Evolutionary conservation across 2,888 invertebrate species (phyloP).

Genomic region (Agrotis puta): DNA sequence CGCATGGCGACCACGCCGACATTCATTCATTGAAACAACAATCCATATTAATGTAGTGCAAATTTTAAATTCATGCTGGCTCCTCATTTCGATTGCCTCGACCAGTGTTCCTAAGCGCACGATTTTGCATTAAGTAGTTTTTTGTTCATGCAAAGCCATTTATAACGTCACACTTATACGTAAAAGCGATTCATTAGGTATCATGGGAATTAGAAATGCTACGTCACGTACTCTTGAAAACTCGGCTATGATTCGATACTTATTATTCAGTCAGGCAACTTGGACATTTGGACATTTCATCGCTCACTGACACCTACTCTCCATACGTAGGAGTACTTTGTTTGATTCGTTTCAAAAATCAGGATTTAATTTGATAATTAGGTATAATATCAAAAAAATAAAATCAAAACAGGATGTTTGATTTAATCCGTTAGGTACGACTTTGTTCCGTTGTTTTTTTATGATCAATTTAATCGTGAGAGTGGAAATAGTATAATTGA

Average conservation of each 20-base stretch:
- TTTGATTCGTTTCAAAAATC: slow-evolving; percentile 59
- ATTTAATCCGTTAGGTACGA: slow-evolving; percentile 69
- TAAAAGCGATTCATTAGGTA: slow-evolving; percentile 83
- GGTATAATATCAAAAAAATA: slow-evolving; percentile 39
- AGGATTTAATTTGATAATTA: slow-evolving; percentile 58
- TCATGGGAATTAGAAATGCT: slow-evolving; percentile 78
- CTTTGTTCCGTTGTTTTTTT: slow-evolving; percentile 74
- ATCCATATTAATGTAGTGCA: slow-evolving; percentile 91
- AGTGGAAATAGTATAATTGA: slow-evolving; percentile 80
- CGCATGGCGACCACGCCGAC: slow-evolving; percentile 88
- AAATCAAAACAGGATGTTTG: slow-evolving; percentile 60
- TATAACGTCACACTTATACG: slow-evolving; percentile 84
- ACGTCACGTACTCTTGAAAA: slow-evolving; percentile 73
- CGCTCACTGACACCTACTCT: slow-evolving; percentile 65
- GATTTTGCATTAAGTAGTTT: slow-evolving; percentile 89
- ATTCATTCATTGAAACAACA: slow-evolving; percentile 91
- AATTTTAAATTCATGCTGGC: slow-evolving; percentile 90
- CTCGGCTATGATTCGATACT: slow-evolving; percentile 73
- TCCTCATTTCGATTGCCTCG: slow-evolving; percentile 87
- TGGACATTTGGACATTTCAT: slow-evolving; percentile 73
- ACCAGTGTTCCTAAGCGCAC: slow-evolving; percentile 87
- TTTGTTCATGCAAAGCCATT: slow-evolving; percentile 86
- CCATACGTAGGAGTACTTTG: slow-evolving; percentile 71
- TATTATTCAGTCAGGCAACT: slow-evolving; percentile 75
- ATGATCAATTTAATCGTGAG: slow-evolving; percentile 75